Evolutionary conservation across 2,888 invertebrate genomes (phyloP).

Genomic region (Hypolimnas misippus): DNA sequence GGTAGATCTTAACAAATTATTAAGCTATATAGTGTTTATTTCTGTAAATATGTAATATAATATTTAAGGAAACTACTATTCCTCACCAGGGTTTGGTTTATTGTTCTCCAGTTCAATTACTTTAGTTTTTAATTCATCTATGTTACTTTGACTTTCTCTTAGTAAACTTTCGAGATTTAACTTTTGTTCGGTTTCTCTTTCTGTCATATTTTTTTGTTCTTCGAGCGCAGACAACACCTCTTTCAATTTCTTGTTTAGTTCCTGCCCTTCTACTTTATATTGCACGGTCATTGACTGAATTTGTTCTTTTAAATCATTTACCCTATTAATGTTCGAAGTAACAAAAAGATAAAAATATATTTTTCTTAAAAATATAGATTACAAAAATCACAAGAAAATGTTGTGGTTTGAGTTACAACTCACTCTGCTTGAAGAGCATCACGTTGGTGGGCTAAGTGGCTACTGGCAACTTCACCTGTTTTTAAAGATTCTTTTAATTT

Average conservation of each 20-base stretch:
- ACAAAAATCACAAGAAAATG: not conserved
- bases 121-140: conserved; percentile 64
- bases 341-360: not conserved
- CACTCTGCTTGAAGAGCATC: conserved; percentile 68
- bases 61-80: not conserved
- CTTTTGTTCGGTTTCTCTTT: conserved; percentile 58
- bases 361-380: not conserved
- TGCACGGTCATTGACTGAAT: conserved; percentile 59
- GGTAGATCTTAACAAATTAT: conserved; percentile 60
- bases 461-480: conserved; percentile 71
- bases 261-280: conserved; percentile 59
- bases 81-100: conserved; percentile 65
- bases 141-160: conserved; percentile 52
- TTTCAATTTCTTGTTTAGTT: conserved; percentile 62
- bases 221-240: conserved; percentile 56
- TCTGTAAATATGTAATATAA: not conserved
- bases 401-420: conserved; percentile 35
- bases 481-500: conserved; percentile 75
- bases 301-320: conserved; percentile 64
- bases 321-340: conserved; percentile 49
- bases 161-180: conserved; percentile 54
- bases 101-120: conserved; percentile 64
- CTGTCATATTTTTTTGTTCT: conserved; percentile 52
- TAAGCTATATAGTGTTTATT: not conserved
- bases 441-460: conserved; percentile 67